These are phyloP conservation scores for Coregonus clupeaformis DNA, from an alignment of 2,113 vertebrate species.

Conservation along the genomic window DNA sequence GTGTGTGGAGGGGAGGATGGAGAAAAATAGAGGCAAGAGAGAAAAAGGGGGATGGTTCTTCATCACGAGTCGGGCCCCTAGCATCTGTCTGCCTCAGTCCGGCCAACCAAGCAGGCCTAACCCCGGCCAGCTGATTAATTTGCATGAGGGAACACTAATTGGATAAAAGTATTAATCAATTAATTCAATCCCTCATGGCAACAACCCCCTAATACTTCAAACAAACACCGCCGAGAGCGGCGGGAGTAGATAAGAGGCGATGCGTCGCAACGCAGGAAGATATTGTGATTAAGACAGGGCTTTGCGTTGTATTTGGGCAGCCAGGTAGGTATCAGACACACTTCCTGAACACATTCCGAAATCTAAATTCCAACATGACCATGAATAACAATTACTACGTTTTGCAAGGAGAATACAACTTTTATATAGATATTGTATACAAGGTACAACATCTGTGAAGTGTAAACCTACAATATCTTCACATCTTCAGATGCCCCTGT, in stretches of 20 bases:
- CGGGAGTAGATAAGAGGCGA: background rate
- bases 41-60: conserved; percentile 27
- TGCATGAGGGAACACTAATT: conserved; percentile 79
- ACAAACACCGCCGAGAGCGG: conserved; percentile 64
- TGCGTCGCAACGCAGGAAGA: background rate
- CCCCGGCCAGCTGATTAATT: conserved; percentile 73
- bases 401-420: too few species aligned
- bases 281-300: conserved; percentile 2
- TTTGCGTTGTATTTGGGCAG: background rate
- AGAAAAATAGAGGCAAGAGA: conserved; percentile 8
- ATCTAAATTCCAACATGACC: too few species aligned
- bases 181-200: conserved; percentile 73
- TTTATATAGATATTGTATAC: too few species aligned
- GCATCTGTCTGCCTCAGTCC: conserved; percentile 61
- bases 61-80: conserved; percentile 55
- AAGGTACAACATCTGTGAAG: too few species aligned
- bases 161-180: conserved; percentile 79
- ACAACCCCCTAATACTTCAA: conserved; percentile 69
- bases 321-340: too few species aligned
- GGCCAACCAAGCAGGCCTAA: conserved; percentile 56
- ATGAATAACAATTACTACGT: too few species aligned
- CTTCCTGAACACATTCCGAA: too few species aligned
- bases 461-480: too few species aligned
- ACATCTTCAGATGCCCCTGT: too few species aligned
- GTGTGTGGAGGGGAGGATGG: conserved; percentile 36